These are phyloP conservation scores for Centroberyx gerrardi DNA, from an alignment of 2,797 vertebrate species.

Conservation along the genomic window DNA sequence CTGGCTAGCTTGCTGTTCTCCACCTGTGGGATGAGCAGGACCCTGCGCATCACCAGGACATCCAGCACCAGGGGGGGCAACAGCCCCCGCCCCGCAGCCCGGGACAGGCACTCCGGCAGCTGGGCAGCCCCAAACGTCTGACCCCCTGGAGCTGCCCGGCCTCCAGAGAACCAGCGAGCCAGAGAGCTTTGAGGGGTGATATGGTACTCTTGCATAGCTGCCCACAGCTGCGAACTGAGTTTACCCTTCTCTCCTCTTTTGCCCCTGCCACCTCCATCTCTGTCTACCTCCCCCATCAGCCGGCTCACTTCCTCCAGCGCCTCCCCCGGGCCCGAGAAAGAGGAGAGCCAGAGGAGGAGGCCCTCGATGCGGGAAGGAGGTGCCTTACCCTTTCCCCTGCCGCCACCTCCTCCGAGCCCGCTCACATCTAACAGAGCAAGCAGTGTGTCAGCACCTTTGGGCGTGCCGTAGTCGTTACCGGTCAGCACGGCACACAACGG, in stretches of 20 bases:
- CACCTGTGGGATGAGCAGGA: constrained; percentile 91
- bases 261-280: constrained; percentile 58
- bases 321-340: constrained; percentile 80
- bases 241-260: constrained; percentile 65
- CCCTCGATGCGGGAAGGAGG: constrained; percentile 82
- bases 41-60: constrained; percentile 86
- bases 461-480: constrained; percentile 91
- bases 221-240: constrained; percentile 80
- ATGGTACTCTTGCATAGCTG: constrained; percentile 89
- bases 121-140: constrained; percentile 22
- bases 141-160: constrained; percentile 42
- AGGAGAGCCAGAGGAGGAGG: constrained; percentile 90
- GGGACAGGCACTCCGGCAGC: constrained; percentile 86
- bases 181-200: constrained; percentile 83
- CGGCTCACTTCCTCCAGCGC: constrained; percentile 86
- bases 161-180: constrained; percentile 86
- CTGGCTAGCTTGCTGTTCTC: constrained; percentile 90
- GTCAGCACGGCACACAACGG: constrained; percentile 92
- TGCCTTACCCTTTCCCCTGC: constrained; percentile 52
- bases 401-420: constrained; percentile 43
- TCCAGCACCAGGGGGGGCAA: constrained; percentile 88
- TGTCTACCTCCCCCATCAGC: constrained; percentile 76
- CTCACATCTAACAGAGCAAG: constrained; percentile 74
- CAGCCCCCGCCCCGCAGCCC: constrained; percentile 80
- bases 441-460: constrained; percentile 82